phyloP scores from a whole-genome alignment of 2,113 vertebrate species.

The Stercorarius parasiticus region DNA sequence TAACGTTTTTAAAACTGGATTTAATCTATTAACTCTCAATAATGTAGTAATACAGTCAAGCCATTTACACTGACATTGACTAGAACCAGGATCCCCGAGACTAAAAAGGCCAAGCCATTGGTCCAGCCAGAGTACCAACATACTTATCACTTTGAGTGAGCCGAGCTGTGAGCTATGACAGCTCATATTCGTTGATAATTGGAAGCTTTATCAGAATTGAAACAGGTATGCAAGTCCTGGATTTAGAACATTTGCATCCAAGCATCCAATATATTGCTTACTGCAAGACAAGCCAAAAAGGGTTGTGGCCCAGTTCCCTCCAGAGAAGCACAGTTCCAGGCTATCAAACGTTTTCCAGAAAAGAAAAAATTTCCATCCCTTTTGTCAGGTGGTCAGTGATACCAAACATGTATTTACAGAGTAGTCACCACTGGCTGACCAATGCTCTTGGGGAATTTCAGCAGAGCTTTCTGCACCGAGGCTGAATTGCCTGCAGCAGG shows the following conservation, averaged over 20 bases:
- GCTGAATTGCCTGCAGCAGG: conserved; percentile 27
- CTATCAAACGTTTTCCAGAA: background rate
- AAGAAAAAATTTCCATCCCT: background rate
- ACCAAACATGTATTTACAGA: background rate
- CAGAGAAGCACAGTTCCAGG: background rate
- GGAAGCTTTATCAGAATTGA: background rate
- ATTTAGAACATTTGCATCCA: background rate
- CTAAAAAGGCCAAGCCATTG: background rate
- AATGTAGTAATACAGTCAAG: background rate
- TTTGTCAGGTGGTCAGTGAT: background rate
- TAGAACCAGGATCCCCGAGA: background rate
- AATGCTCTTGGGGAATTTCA: conserved; percentile 37
- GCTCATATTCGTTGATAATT: background rate
- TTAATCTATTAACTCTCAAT: background rate
- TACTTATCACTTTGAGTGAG: background rate
- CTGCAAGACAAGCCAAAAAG: background rate
- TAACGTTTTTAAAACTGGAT: background rate
- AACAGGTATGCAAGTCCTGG: background rate
- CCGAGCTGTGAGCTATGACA: background rate
- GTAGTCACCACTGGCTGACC: conserved; percentile 39
- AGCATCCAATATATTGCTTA: background rate
- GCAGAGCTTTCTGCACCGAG: conserved; percentile 12
- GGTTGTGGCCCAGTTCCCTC: background rate
- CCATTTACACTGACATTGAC: background rate
- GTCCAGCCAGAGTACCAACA: conserved; percentile 2